Evolutionary conservation across 1,140 invertebrate species (phyloP), one percentile per base, ranked within the genome.

Genomic region (Tribolium madens): DNA sequence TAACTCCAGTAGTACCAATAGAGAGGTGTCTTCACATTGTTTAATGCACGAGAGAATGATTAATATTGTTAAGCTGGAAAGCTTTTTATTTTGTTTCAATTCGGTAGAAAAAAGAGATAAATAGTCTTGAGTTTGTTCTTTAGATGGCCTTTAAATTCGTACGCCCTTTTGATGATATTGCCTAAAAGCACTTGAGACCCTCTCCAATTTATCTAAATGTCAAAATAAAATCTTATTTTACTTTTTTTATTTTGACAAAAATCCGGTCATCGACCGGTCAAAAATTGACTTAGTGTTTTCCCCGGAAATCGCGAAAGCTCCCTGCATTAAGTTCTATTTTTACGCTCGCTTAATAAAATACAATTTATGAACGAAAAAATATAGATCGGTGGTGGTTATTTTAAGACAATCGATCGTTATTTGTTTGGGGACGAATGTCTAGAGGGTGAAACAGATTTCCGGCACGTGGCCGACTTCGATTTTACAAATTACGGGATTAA

Each of bases 391-490:
- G 21, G 21, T 26, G 21, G 21, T 26, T 26, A 26, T 26, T 26
- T 26, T 26, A 26, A 26, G 21, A 4, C 21, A 5, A 26, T 26
- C 21, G 36, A 42, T n/a, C 36, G 10, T 18, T 3, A 7, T 52
- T 26, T 57, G 10, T 57, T 57, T 57, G 52, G 18, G 52, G 52
- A 12, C 52, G 52, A 21, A 57, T 12, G 17, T 5, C 4, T 10
- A 18, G 52, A 26, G 52, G 18, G 52, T 26, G 18, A 57, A 17
- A 18, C 17, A 21, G 52, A 57, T 57, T 57, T 57, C 52, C 52
- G 52, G 52, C 52, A 57, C 52, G 52, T 57, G 52, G n/a, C 52
- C 17, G n/a, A 9, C 18, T 57, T 57, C 52, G 52, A 57, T 57
- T 57, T 57, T 18, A 57, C 52, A 57, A 57, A 57, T 57, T 57